Evolutionary conservation across 2,113 vertebrate species (phyloP), one percentile per base, ranked within the genome.

Genomic region (Monopterus albus): DNA sequence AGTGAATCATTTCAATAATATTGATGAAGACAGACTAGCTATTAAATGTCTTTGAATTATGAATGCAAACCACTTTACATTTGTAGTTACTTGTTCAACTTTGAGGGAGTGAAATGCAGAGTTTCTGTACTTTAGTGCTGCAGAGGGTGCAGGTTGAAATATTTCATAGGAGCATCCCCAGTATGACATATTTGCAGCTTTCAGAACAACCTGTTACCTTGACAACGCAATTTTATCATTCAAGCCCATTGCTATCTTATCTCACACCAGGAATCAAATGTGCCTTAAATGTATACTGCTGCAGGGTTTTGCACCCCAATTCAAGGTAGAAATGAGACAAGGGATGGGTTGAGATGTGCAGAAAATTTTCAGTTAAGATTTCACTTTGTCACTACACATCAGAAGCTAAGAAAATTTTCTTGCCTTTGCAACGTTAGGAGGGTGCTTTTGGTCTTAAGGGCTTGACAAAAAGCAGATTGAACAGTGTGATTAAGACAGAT

Each of bases 141-240:
- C 82, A 81, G 70, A 66, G 79, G 81, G 90, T 90, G 90, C 87
- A 65, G 73, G 84, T 70, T 67, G 81, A 90, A 74, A 87, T 78
- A 86, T 92, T 75, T 85, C 86, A 85, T 75, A 78, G 79, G 82
- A 91, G 91, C 91, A 88, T 91, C 89, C 85, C 82, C 84, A 74
- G 59, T 88, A 82, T 82, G 65, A 88, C 90, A 86, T 87, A 88
- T 81, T 87, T 83, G 81, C 89, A 89, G 87, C 81, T 85, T 89
- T 90, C 86, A 85, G 87, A 85, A 90, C 87, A 88, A 93, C 89
- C 91, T 90, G 93, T 94, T 92, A 91, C 93, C 93, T 91, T 94
- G 93, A 93, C 93, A 94, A 94, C 93, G 57, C 91, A 89, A 83
- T 92, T 93, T 92, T 92, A 93, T 92, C 90, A 92, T 91, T 91